A percentile compares a stretch with the other conserved stretches of the same genome.
Evolutionary conservation across 2,888 invertebrate species (phyloP).

Genomic region (Megalurothrips usitatus): DNA sequence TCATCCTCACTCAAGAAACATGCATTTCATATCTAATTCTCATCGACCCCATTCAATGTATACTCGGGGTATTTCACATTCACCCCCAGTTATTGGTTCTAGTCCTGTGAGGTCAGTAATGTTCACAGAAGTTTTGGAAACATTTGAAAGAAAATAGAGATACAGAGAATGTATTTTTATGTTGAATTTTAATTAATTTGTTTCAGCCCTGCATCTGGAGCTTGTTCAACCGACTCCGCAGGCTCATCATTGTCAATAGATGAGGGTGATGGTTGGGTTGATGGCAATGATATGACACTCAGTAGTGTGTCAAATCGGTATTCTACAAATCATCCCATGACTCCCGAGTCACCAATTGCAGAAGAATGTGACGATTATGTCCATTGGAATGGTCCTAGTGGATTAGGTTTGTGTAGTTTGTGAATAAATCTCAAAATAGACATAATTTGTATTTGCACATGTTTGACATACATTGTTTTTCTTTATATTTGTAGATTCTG

Average conservation of each 20-base stretch:
- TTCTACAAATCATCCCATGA: conserved; percentile 49
- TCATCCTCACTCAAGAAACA: conserved; percentile 44
- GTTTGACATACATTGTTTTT: background rate
- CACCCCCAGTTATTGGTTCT: conserved; percentile 52
- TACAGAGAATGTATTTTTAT: background rate
- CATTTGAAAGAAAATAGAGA: background rate
- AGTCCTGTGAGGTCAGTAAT: conserved; percentile 49
- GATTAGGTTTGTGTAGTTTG: background rate
- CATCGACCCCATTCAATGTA: conserved; percentile 49
- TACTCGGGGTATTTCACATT: conserved; percentile 48
- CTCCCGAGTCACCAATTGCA: conserved; percentile 61
- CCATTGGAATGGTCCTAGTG: conserved; percentile 41
- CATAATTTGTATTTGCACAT: background rate
- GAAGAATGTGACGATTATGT: conserved; percentile 59
- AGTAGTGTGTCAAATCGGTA: conserved; percentile 42
- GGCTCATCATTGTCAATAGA: conserved; percentile 65
- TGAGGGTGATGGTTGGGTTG: conserved; percentile 51
- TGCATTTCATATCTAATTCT: conserved; percentile 43
- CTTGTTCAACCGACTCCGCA: conserved; percentile 61
- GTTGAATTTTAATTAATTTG: background rate
- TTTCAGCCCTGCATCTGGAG: conserved; percentile 55
- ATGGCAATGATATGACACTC: conserved; percentile 46
- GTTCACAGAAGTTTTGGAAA: background rate
- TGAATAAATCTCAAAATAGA: conserved; percentile 6
- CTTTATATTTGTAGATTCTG: background rate